Percentiles rank a stretch among this genome's conserved stretches.
These are phyloP conservation scores for Actinemys pallida DNA, from an alignment of 2,113 vertebrate species.

Conservation along the genomic window DNA sequence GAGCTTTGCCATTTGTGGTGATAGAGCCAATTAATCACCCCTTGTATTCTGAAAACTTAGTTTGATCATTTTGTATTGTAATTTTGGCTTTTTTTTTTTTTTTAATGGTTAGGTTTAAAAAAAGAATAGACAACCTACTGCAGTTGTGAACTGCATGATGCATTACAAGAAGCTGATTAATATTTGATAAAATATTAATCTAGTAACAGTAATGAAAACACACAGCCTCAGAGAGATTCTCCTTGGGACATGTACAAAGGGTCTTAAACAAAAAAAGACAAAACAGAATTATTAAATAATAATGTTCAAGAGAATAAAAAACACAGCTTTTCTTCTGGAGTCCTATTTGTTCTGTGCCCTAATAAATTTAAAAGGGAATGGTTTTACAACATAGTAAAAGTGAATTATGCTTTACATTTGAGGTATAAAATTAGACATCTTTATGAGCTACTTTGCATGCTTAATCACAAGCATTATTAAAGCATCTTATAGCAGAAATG, in stretches of 20 bases:
- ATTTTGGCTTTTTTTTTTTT: neutral
- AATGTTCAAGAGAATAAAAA: slow-evolving; percentile 42
- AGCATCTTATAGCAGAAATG: neutral
- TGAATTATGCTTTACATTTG: slow-evolving; percentile 44
- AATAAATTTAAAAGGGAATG: slow-evolving; percentile 48
- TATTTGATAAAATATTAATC: slow-evolving; percentile 76
- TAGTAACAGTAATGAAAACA: slow-evolving; percentile 58
- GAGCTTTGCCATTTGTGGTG: neutral
- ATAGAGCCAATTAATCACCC: neutral
- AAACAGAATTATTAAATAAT: slow-evolving; percentile 61
- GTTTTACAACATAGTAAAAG: slow-evolving; percentile 42
- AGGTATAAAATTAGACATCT: slow-evolving; percentile 57
- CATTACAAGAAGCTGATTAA: slow-evolving; percentile 59
- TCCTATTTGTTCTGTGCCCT: slow-evolving; percentile 3
- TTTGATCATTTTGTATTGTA: neutral
- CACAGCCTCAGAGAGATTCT: slow-evolving; percentile 56
- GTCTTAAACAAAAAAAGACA: slow-evolving; percentile 51
- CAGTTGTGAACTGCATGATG: slow-evolving; percentile 6
- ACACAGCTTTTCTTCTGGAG: slow-evolving; percentile 28
- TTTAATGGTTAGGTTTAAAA: neutral
- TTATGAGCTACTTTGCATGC: neutral
- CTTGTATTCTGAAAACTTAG: neutral
- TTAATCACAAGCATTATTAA: slow-evolving; percentile 14
- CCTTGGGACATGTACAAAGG: slow-evolving; percentile 45
- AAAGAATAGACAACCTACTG: neutral